phyloP scores from a whole-genome alignment of 1,140 invertebrate genomes.

The Hermatobates lingyangjiaoensis region DNA sequence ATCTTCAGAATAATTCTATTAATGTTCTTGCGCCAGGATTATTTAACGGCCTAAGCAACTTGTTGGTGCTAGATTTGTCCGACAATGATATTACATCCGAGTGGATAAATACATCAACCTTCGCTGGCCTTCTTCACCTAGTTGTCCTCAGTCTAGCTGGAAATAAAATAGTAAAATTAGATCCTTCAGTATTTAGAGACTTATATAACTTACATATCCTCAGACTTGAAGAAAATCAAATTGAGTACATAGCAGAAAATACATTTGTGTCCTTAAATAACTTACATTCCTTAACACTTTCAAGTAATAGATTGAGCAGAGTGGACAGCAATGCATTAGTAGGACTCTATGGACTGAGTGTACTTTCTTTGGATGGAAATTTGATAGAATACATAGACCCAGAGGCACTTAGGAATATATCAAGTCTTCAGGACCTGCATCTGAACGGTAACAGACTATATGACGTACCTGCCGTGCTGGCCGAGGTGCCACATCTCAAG shows the following conservation, averaged over 20 bases:
- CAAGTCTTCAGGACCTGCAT: constrained; percentile 68
- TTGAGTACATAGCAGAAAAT: constrained; percentile 60
- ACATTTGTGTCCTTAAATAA: constrained; percentile 62
- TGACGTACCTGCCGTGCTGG: constrained; percentile 64
- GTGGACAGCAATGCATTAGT: constrained; percentile 59
- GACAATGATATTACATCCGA: constrained; percentile 68
- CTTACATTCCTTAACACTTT: constrained; percentile 66
- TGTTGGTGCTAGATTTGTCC: constrained; percentile 65
- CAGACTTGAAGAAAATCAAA: constrained; percentile 60
- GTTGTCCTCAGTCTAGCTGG: constrained; percentile 61
- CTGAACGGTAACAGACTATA: constrained; percentile 70
- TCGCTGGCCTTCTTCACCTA: constrained; percentile 58
- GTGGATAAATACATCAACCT: constrained; percentile 74
- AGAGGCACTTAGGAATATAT: constrained; percentile 64
- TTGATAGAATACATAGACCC: constrained; percentile 52
- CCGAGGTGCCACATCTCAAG: constrained; percentile 56
- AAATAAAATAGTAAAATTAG: constrained; percentile 59
- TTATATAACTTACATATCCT: constrained; percentile 63
- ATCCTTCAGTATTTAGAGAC: constrained; percentile 58
- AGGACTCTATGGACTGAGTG: constrained; percentile 52
- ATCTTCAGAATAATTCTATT: constrained; percentile 70
- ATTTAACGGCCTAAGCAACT: constrained; percentile 58
- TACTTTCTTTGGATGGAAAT: constrained; percentile 71
- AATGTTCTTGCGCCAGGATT: constrained; percentile 67
- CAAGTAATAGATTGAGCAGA: constrained; percentile 60